Base-by-base conservation (phyloP, 2,797 vertebrate species). In the Pempheris klunzingeri region DNA sequence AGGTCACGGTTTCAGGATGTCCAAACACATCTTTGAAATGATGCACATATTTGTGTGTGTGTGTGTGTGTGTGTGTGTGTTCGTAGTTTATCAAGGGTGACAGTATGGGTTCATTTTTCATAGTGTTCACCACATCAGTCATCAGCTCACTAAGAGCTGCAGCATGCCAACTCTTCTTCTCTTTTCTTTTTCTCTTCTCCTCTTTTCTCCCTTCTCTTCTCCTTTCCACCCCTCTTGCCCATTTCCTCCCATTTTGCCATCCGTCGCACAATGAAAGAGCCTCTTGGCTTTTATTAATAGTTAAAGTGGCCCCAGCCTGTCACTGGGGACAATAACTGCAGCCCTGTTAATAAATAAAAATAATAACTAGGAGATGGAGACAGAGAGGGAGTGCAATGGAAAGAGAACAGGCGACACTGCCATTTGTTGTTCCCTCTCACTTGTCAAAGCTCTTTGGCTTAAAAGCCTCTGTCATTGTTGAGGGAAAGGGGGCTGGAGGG, bases 381-480 rank as follows among this genome's bases (percentile, higher is more conserved):
- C 84, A 72, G 87, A 87, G 90, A 85, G 88, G 55, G 82, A 88
- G 90, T 92, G 91, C 93, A 91, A 94, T 93, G 84, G 88, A 92
- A 90, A 87, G 92, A 94, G 94, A 95, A 91, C 92, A 94, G 94
- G 92, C 92, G 91, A 94, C 88, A 62, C 72, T 92, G 95, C 96
- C 96, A 96, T 97, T 96, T 97, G 96, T 97, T 96, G 94, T 96
- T 96, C 94, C 94, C 94, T 96, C 96, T 96, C 95, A 95, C 95
- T 96, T 97, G 97, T 97, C 97, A 97, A 95, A 96, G 93, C 94
- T 95, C 93, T 95, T 93, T 94, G 95, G 94, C 95, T 97, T 96
- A 97, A 97, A 97, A 97, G 97, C 96, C 95, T 96, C 93, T 52
- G 86, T 95, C 94, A 96, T 97, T 97, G 96, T 97, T 96, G 93